Evolutionary conservation across 2,797 vertebrate species (phyloP), one percentile per base, ranked within the genome.

Genomic region (Loriculus beryllinus): DNA sequence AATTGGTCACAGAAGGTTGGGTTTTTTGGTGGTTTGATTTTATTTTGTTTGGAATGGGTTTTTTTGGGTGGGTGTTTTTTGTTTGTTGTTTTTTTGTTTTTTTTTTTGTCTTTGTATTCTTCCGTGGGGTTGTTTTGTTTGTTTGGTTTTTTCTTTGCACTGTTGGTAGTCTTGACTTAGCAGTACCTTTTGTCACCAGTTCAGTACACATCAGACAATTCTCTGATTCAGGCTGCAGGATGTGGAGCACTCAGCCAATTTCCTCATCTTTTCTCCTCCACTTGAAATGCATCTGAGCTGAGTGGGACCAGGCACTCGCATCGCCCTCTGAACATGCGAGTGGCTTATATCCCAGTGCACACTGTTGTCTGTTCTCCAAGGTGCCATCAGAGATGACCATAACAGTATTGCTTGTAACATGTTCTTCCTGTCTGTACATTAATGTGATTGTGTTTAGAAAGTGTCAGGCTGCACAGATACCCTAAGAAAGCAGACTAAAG

Each of bases 291-390:
- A 1, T 29, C 15, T 17, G 47, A 43, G 33, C 33, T 23, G 49
- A 57, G 52, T 10, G 35, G 63, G 17, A 42, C 43, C 45, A 45
- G 35, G 35, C n/a, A 13, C 33, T 76, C 47, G 7, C 16, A 7
- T 49, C 0, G 5, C 4, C 6, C 39, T 56, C 22, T 42, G 47
- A 65, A 60, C 3, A 2, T 0, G 3, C 11, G 23, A 4, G 29
- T 29, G 59, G 16, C 54, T 62, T 91, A 20, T 22, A 23, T 33
- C 21, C 9, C 15, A 16, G 2, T 6, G 2, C 26, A 12, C 1
- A 1, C 18, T 43, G 0, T 5, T 60, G 15, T 43, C 10, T 42
- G 47, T 39, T 35, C 60, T 83, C 14, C n/a, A 12, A 29, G 17
- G 13, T 40, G 17, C 71, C 31, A 14, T 20, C 31, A 86, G n/a